Evolutionary conservation across 2,113 vertebrate species (phyloP), one percentile per base, ranked within the genome.

Genomic region (Setophaga coronata): DNA sequence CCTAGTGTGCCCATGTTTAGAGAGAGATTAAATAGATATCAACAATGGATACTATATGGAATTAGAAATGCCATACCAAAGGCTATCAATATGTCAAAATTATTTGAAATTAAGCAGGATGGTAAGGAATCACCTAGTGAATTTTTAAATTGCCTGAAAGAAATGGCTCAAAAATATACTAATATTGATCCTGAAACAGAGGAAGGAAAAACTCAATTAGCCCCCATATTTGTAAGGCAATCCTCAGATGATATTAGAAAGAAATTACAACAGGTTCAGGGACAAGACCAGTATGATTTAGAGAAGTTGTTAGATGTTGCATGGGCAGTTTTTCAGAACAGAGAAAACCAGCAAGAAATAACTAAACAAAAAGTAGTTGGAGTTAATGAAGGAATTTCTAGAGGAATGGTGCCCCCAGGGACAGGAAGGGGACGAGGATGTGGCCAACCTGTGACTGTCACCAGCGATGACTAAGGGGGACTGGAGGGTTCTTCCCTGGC

Each of bases 381-480:
- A 38, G n/a, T 28, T 61, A 61, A 38, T 54, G 47, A 87, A 61
- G 64, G n/a, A 24, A n/a, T 53, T 78, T 61, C 33, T 31, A 45
- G 54, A 19, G n/a, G 12, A 53, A 53, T 16, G n/a, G 47, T 28
- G 47, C 10, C 40, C 19, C 16, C 3, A 4, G 57, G 10, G 34
- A 56, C 38, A n/a, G 64, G 17, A 70, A 62, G 48, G 34, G 34
- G 24, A 34, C 13, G 0, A 71, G 29, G 56, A 54, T 29, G 24
- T 20, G 9, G 24, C 54, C 40, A 79, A 17, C 10, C 56, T 6
- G 20, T 31, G 48, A 25, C 40, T 54, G 17, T 31, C 85, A 71
- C 29, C 1, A 0, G 25, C 0, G 0, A 40, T 25, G 25, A 79
- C 42, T 71, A 19, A 64, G 29, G 4, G 28, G 16, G 10, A 79